Evolutionary conservation across 2,797 vertebrate species (phyloP).

Genomic region (Margarornis squamiger): DNA sequence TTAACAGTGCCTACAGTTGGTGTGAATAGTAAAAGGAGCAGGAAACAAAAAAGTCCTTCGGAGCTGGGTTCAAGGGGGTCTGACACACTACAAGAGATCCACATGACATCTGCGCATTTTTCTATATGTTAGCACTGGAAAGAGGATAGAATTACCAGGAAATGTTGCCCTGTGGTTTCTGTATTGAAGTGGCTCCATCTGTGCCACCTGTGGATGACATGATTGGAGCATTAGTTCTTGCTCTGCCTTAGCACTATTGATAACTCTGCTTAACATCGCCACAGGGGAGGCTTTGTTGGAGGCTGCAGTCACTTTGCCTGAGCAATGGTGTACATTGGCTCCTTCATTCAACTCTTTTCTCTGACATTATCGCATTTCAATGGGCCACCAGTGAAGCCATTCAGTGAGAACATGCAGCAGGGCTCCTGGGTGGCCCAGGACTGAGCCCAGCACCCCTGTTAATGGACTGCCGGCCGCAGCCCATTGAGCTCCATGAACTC

Average conservation of each 20-base stretch:
- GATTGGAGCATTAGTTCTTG: conserved; percentile 77
- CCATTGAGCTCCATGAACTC: conserved; percentile 84
- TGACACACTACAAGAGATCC: conserved; percentile 40
- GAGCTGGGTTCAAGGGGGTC: conserved; percentile 31
- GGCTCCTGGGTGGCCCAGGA: conserved; percentile 92
- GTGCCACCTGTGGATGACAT: conserved; percentile 79
- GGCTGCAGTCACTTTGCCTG: conserved; percentile 76
- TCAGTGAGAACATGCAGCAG: conserved; percentile 77
- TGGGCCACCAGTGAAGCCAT: conserved; percentile 96
- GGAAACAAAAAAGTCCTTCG: conserved; percentile 50
- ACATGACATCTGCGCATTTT: conserved; percentile 48
- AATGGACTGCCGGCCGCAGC: conserved; percentile 78
- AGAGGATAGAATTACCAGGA: conserved; percentile 69
- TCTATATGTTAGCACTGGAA: conserved; percentile 54
- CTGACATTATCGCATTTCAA: conserved; percentile 86
- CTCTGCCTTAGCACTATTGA: conserved; percentile 73
- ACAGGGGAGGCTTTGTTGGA: conserved; percentile 77
- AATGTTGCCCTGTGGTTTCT: conserved; percentile 74
- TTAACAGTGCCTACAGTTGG: conserved; percentile 38
- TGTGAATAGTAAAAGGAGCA: conserved; percentile 55
- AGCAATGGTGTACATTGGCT: conserved; percentile 80
- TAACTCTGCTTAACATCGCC: conserved; percentile 77
- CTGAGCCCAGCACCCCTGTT: conserved; percentile 74
- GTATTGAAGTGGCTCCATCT: conserved; percentile 72
- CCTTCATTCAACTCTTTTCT: conserved; percentile 66